Evolutionary conservation across 2,797 vertebrate species (phyloP).

Genomic region (Falco biarmicus): DNA sequence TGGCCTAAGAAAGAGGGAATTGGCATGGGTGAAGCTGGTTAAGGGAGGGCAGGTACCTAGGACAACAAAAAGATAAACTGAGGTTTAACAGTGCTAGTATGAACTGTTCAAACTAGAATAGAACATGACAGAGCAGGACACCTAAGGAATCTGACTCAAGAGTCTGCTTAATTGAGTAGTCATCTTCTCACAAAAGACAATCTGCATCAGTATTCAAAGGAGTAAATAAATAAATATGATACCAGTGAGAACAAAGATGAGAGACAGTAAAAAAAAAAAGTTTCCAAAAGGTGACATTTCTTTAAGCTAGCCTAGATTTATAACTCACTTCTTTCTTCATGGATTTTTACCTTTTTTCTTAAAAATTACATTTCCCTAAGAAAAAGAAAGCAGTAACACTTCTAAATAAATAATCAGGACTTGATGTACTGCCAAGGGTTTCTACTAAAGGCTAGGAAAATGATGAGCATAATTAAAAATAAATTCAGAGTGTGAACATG

Average conservation of each 20-base stretch:
- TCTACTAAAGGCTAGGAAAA: conserved; percentile 64
- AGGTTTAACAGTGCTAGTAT: neutral
- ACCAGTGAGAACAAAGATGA: neutral
- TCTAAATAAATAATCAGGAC: conserved; percentile 72
- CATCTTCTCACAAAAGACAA: neutral
- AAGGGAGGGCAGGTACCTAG: neutral
- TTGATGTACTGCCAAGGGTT: conserved; percentile 69
- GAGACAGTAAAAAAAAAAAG: neutral
- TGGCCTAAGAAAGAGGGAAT: neutral
- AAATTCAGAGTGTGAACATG: conserved; percentile 43
- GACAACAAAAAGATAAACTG: neutral
- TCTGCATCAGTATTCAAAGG: neutral
- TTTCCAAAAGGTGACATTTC: neutral
- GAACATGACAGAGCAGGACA: neutral
- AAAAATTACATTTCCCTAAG: conserved; percentile 40
- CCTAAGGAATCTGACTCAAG: neutral
- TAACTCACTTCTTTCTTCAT: neutral
- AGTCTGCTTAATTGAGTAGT: neutral
- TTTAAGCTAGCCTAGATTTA: neutral
- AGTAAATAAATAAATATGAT: neutral
- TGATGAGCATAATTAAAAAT: conserved; percentile 70
- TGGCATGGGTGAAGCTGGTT: neutral
- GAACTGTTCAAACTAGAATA: neutral
- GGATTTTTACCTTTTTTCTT: conserved; percentile 45
- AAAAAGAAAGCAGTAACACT: conserved; percentile 49